Base-by-base conservation (phyloP, 2,113 vertebrate genomes). In the Camelus bactrianus region DNA sequence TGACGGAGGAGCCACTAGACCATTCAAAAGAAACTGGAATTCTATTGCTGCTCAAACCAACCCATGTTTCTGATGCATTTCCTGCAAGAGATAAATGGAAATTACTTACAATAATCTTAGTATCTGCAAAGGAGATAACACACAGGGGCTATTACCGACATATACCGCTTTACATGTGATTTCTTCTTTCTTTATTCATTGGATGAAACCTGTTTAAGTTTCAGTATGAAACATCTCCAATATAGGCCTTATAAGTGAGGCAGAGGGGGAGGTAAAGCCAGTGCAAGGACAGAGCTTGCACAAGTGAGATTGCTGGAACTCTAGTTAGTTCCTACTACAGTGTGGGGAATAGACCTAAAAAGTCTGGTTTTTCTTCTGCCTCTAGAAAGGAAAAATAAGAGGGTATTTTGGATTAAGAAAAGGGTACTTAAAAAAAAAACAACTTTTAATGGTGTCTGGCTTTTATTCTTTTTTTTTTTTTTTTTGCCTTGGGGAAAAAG, bases 1-100 rank as follows among this genome's bases (percentile, higher is more conserved):
- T 98, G 52, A 99, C 98, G 4, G 98, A 96, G 14, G 98, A 99
- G 42, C 98, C 97, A 89, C 99, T 99, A 35, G 99, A 99, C 99
- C 99, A 99, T 97, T 99, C 97, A 76, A 99, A 99, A 56, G 95
- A 92, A 72, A 98, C 97, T 6, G 98, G 98, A 1, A 88, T 98
- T 76, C 56, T 98, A 96, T 98, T 98, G 95, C 96, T 99, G 97
- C 98, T 98, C 84, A 99, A 98, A 80, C 99, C 99, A 94, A 99
- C 99, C 99, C 99, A 99, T 11, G 99, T 98, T 95, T 99, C 99
- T 17, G 94, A 97, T 32, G 98, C 97, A 75, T 98, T 98, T 96
- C 98, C 99, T 98, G 98, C 97, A 98, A 98, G 93, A 98, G 50
- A 98, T 42, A 94, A 97, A 81, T 46, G 9, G 38, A 96, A 75